Percentiles rank a stretch among this genome's conserved stretches.
Conservation (phyloP, 2,888 invertebrate species). For the Chrysolina haemoptera region DNA sequence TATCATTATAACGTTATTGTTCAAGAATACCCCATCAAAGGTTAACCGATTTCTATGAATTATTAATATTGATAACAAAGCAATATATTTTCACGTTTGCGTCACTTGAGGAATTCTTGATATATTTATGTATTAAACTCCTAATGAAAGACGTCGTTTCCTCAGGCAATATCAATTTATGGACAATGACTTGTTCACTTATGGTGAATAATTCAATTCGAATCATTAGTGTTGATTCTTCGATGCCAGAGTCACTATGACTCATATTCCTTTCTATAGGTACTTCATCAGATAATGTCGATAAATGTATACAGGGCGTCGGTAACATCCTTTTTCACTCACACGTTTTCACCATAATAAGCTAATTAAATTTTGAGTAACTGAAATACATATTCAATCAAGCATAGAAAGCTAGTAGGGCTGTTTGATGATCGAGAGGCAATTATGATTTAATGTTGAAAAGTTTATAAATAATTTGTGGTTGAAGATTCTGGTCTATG, state of each 20-base stretch:
- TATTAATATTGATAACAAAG: not conserved
- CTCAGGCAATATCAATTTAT: not conserved
- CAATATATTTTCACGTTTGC: not conserved
- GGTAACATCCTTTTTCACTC: too few species aligned
- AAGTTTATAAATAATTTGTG: too few species aligned
- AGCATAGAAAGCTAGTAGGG: too few species aligned
- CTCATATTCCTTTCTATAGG: not conserved
- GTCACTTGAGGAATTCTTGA: not conserved
- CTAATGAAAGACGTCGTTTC: not conserved
- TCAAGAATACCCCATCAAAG: too few species aligned
- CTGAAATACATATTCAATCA: too few species aligned
- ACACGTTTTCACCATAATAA: too few species aligned
- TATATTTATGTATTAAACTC: not conserved
- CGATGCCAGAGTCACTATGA: not conserved
- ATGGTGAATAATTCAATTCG: not conserved
- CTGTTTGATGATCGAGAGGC: too few species aligned
- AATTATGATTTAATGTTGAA: too few species aligned
- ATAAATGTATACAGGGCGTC: not conserved
- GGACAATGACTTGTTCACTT: not conserved
- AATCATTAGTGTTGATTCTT: not conserved
- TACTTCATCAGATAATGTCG: not conserved
- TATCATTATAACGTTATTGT: too few species aligned
- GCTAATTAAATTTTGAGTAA: too few species aligned
- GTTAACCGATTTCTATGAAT: not conserved
- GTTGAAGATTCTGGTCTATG: too few species aligned